Conservation (phyloP, 2,113 vertebrate genomes). For the Eudyptes chrysolophus region DNA sequence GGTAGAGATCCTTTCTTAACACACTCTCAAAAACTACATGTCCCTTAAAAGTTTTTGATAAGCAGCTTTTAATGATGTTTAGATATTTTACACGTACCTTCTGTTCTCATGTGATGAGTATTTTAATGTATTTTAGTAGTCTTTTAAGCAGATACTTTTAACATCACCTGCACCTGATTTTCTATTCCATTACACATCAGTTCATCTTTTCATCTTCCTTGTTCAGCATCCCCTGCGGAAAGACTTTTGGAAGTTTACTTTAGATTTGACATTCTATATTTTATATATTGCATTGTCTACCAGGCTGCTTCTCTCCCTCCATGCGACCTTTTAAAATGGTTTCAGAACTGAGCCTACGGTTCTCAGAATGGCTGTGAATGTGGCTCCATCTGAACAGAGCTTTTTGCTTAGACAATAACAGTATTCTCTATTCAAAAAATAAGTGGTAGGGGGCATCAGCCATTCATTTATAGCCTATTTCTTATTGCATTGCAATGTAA, state of each 20-base stretch:
- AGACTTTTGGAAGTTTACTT: not conserved
- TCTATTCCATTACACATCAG: not conserved
- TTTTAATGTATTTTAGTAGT: not conserved
- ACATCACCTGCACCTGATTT: not conserved
- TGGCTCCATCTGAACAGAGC: slow-evolving; percentile 17
- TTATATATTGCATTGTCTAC: not conserved
- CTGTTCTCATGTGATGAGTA: not conserved
- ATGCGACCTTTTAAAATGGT: not conserved
- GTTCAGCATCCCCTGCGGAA: not conserved
- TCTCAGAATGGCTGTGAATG: not conserved
- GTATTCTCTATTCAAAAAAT: not conserved
- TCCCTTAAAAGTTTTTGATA: not conserved
- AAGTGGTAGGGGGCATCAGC: not conserved
- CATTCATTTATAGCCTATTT: not conserved
- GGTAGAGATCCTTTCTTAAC: not conserved
- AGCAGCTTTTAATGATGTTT: not conserved
- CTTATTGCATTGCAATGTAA: not conserved
- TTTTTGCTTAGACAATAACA: not conserved
- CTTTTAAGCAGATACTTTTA: not conserved
- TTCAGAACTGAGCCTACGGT: not conserved
- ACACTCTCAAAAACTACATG: not conserved
- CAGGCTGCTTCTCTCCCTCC: not conserved
- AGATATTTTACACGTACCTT: not conserved
- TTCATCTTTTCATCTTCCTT: not conserved
- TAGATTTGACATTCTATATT: not conserved